A percentile compares a stretch with the other conserved stretches of the same genome.
phyloP scores from a whole-genome alignment of 2,113 vertebrate genomes.

The Hoplias malabaricus region DNA sequence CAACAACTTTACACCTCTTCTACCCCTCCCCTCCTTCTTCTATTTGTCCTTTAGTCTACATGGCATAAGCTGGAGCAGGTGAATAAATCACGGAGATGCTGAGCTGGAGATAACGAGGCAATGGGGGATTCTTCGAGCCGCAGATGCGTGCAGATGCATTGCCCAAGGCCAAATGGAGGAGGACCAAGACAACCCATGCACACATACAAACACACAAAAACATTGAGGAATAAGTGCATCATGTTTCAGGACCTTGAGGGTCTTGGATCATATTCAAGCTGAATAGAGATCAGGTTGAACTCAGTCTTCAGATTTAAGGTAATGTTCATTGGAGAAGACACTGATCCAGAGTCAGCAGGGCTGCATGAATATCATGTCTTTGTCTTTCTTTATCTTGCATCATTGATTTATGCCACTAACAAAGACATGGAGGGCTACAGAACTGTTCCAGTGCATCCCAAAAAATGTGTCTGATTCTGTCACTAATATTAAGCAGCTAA shows the following conservation, averaged over 20 bases:
- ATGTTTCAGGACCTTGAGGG: not conserved
- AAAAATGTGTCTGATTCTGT: too few species aligned
- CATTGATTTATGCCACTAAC: not conserved
- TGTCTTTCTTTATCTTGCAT: not conserved
- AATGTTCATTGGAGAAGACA: not conserved
- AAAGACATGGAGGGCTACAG: not conserved
- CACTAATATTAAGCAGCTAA: too few species aligned
- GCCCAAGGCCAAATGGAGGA: conserved; percentile 63
- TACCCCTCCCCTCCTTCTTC: conserved; percentile 46
- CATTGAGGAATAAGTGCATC: not conserved
- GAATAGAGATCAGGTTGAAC: not conserved
- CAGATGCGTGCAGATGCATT: conserved; percentile 70
- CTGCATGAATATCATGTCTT: not conserved
- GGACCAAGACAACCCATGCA: conserved; percentile 47
- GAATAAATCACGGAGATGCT: conserved; percentile 77
- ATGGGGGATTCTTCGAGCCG: conserved; percentile 62
- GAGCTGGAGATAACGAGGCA: conserved; percentile 73
- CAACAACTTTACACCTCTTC: conserved; percentile 50
- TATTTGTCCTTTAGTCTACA: conserved; percentile 58
- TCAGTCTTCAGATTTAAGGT: not conserved
- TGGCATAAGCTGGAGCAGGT: conserved; percentile 62
- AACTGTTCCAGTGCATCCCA: too few species aligned
- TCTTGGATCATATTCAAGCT: not conserved
- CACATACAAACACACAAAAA: conserved; percentile 27
- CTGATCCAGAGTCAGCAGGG: not conserved